Conservation (phyloP, 2,888 invertebrate species). For the Parthenolecanium corni region DNA sequence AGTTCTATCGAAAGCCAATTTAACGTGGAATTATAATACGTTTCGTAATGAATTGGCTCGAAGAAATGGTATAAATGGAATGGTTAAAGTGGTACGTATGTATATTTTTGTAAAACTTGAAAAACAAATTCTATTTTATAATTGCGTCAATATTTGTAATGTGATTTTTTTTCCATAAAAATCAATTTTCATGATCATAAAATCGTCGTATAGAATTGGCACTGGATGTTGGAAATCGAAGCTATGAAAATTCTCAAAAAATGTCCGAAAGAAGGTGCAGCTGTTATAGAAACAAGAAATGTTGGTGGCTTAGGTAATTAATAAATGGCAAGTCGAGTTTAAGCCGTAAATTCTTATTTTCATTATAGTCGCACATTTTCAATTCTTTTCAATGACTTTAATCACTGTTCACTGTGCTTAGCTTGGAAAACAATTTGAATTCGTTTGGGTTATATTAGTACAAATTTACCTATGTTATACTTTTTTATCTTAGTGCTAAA, state of each 20-base stretch:
- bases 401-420: too few species aligned
- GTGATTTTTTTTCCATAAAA: too few species aligned
- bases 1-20: not conserved
- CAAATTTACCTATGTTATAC: too few species aligned
- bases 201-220: slow-evolving; percentile 2
- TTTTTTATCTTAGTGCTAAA: too few species aligned
- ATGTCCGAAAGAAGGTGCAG: not conserved
- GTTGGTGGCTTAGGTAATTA: slow-evolving; percentile 5
- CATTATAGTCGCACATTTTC: too few species aligned
- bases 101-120: too few species aligned
- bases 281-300: not conserved
- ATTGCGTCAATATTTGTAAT: too few species aligned
- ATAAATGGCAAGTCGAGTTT: not conserved
- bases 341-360: not conserved
- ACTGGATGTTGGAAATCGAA: slow-evolving; percentile 11
- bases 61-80: not conserved
- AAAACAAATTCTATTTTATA: too few species aligned
- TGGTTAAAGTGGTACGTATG: not conserved
- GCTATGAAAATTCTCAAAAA: slow-evolving; percentile 4
- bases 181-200: not conserved
- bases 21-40: not conserved
- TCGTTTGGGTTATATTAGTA: too few species aligned
- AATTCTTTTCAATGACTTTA: too few species aligned
- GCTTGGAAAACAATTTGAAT: too few species aligned
- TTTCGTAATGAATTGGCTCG: not conserved